Conservation (phyloP, 2,797 vertebrate species). For the Sebastes nivosus region DNA sequence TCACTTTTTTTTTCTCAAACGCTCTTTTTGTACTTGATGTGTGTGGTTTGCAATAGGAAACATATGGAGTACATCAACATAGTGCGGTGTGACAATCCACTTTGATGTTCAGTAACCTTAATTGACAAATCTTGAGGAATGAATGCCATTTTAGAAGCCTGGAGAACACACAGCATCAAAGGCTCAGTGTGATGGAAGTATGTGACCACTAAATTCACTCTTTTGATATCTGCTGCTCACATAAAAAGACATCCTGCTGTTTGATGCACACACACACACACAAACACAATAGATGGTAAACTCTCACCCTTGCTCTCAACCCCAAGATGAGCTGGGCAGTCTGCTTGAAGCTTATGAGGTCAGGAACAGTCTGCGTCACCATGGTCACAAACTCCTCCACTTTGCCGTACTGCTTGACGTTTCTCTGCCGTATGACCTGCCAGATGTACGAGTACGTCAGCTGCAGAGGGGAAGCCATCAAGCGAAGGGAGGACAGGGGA, state of each 20-base stretch:
- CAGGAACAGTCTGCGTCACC: constrained; percentile 81
- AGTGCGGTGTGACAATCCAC: background rate
- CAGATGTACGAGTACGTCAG: constrained; percentile 83
- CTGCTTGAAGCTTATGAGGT: constrained; percentile 83
- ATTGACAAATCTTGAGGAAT: background rate
- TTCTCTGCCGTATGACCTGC: constrained; percentile 78
- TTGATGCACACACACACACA: background rate
- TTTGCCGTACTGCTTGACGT: constrained; percentile 77
- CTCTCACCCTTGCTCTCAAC: constrained; percentile 83
- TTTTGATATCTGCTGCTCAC: background rate
- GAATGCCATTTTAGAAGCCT: background rate
- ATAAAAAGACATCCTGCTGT: background rate
- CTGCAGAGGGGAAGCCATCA: constrained; percentile 80
- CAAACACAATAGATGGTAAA: background rate
- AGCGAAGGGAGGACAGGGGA: constrained; percentile 73
- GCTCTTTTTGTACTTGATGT: background rate
- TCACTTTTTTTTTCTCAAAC: background rate
- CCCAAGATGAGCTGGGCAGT: constrained; percentile 84
- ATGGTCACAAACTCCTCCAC: constrained; percentile 84
- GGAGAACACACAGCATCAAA: background rate
- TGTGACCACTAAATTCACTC: background rate
- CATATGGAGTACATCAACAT: constrained; percentile 7
- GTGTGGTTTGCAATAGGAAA: background rate
- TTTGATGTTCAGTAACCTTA: background rate
- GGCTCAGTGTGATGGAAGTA: background rate